Percentiles rank a stretch among this genome's conserved stretches.
phyloP scores from a whole-genome alignment of 2,113 vertebrate genomes.

The human (Homo sapiens) region DNA sequence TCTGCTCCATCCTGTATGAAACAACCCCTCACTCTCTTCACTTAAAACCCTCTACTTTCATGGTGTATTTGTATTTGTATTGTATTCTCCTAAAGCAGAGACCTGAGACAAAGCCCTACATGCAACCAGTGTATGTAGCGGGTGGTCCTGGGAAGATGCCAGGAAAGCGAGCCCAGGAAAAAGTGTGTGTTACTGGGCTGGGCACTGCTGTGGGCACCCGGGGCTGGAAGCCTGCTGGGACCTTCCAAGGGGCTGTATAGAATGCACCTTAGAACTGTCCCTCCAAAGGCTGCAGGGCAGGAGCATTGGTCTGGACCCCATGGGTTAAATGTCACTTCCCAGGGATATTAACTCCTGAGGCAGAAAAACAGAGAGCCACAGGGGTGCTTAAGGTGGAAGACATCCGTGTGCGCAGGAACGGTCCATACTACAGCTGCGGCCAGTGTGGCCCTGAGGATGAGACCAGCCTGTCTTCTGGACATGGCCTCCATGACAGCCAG shows the following conservation, averaged over 20 bases:
- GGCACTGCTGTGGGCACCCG: too few relatives aligned
- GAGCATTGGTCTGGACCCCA: not conserved
- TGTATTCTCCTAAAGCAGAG: not conserved
- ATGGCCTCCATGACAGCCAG: not conserved
- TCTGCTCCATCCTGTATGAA: not conserved
- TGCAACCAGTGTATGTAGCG: not conserved
- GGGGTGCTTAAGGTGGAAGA: fast-evolving
- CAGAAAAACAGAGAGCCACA: not conserved
- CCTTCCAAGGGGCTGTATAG: not conserved
- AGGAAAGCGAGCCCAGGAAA: not conserved
- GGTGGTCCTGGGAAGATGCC: not conserved
- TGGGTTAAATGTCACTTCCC: not conserved
- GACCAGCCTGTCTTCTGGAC: not conserved
- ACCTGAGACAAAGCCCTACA: not conserved
- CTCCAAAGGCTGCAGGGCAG: not conserved
- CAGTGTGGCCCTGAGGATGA: not conserved
- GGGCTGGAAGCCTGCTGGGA: fast-evolving
- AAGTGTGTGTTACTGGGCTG: not conserved
- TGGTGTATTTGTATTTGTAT: not conserved
- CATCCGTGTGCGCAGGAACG: fast-evolving
- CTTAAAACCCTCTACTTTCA: not conserved
- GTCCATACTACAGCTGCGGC: fast-evolving
- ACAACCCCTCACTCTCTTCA: not conserved
- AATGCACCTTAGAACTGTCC: not conserved
- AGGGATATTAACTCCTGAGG: not conserved